phyloP scores from a whole-genome alignment of 2,888 invertebrate species.

The Loripinus fragilis region DNA sequence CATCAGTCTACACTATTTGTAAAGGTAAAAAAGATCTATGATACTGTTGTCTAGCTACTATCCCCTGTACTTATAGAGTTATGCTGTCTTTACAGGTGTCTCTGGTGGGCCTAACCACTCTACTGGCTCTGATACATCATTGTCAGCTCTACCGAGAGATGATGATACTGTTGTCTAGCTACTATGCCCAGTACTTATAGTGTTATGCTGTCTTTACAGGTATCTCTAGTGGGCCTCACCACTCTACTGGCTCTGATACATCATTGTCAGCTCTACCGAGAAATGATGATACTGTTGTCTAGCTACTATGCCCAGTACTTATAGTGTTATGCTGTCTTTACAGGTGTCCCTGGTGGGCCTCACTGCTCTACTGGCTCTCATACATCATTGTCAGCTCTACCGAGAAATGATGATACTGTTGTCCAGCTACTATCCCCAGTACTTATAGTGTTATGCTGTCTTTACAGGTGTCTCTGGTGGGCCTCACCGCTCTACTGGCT shows the following conservation, averaged over 20 bases:
- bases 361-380: constrained; percentile 77
- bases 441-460: too few relatives aligned
- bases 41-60: too few relatives aligned
- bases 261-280: constrained; percentile 80
- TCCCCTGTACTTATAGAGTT: too few relatives aligned
- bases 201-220: too few relatives aligned
- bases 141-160: constrained; percentile 80
- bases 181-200: too few relatives aligned
- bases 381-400: constrained; percentile 81
- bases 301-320: constrained; percentile 78
- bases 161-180: too few relatives aligned
- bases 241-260: constrained; percentile 79
- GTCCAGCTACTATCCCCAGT: constrained; percentile 76
- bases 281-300: constrained; percentile 73
- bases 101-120: constrained; percentile 78
- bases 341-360: constrained; percentile 79
- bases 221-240: constrained; percentile 77
- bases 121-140: constrained; percentile 79
- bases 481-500: constrained; percentile 78
- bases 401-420: constrained; percentile 74
- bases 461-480: constrained; percentile 76
- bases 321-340: too few relatives aligned
- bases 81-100: constrained; percentile 77
- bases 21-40: too few relatives aligned
- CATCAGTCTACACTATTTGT: too few relatives aligned